These are phyloP conservation scores for Cettia cetti DNA, from an alignment of 2,113 vertebrate species.

Conservation along the genomic window DNA sequence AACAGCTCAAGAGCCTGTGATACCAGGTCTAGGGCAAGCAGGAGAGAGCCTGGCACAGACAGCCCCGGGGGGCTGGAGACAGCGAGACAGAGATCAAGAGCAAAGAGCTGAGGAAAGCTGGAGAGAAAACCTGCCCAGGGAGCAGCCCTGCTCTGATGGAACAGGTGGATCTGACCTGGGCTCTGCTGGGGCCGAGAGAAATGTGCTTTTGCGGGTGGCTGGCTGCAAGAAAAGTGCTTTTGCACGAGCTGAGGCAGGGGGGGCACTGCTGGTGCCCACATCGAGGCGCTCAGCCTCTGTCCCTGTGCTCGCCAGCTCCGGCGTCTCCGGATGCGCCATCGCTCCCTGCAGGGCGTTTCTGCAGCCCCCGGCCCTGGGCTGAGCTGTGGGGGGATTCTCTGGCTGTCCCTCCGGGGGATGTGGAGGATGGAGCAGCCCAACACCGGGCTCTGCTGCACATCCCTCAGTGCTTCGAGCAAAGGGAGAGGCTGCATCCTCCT, in stretches of 20 bases:
- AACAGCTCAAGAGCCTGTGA: neutral
- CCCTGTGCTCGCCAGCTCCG: neutral
- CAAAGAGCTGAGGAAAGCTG: neutral
- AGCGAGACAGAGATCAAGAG: neutral
- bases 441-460: accelerated
- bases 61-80: neutral
- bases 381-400: neutral
- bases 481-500: accelerated
- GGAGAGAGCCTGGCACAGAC: neutral
- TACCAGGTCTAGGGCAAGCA: neutral
- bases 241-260: neutral
- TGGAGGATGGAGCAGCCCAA: neutral
- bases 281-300: neutral
- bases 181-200: neutral
- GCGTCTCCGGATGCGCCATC: neutral
- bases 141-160: neutral
- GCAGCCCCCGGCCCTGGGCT: neutral
- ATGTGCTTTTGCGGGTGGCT: neutral
- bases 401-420: accelerated
- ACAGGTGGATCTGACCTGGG: neutral
- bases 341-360: accelerated
- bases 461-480: accelerated
- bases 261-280: neutral
- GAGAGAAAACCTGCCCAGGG: neutral
- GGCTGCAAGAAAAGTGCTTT: neutral